Evolutionary conservation across 2,113 vertebrate species (phyloP).

Genomic region (Ptyas mucosa): DNA sequence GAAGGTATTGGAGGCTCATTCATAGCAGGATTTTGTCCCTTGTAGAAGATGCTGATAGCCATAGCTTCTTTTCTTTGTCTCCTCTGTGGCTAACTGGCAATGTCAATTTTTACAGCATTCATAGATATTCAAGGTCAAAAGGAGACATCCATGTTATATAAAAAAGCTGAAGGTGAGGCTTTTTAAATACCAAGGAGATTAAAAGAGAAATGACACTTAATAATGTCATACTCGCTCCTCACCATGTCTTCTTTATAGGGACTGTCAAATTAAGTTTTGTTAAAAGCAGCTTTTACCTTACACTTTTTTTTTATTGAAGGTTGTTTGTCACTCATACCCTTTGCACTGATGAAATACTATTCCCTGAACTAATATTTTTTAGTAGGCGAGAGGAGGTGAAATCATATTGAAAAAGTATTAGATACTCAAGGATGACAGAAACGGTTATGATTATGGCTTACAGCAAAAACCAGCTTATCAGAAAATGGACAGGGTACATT

Average conservation of each 20-base stretch:
- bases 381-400: slow-evolving; percentile 28
- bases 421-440: slow-evolving; percentile 32
- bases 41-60: not conserved
- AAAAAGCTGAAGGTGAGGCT: slow-evolving; percentile 7
- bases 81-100: not conserved
- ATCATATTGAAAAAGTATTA: slow-evolving; percentile 34
- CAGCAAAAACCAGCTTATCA: slow-evolving; percentile 31
- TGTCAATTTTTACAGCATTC: not conserved
- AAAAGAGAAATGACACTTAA: slow-evolving; percentile 12
- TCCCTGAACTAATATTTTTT: slow-evolving; percentile 19
- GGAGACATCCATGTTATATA: not conserved
- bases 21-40: not conserved
- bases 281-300: slow-evolving; percentile 31
- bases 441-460: slow-evolving; percentile 37
- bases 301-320: slow-evolving; percentile 16
- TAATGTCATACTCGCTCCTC: not conserved
- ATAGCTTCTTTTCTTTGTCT: not conserved
- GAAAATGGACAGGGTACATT: slow-evolving; percentile 44
- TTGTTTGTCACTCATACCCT: not conserved
- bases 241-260: not conserved
- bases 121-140: slow-evolving; percentile 9
- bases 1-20: not conserved
- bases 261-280: slow-evolving; percentile 36
- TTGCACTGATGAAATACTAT: slow-evolving; percentile 13
- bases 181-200: slow-evolving; percentile 12